Evolutionary conservation across 2,888 invertebrate species (phyloP).

Genomic region (Amphipoea oculea): DNA sequence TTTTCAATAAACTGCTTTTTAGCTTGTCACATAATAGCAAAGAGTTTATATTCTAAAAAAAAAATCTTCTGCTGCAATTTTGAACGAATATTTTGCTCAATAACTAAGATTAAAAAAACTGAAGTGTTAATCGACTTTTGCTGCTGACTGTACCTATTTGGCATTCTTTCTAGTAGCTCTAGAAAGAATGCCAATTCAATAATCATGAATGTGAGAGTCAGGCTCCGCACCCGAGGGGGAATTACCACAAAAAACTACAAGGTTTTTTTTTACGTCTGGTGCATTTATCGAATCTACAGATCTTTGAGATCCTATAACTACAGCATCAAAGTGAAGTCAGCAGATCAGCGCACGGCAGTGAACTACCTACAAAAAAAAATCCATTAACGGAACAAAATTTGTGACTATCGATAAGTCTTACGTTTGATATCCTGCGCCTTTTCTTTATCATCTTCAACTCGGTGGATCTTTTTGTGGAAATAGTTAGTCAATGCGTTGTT

Average conservation of each 20-base stretch:
- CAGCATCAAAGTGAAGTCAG: background rate
- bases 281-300: too few species aligned
- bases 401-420: conserved; percentile 1
- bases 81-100: too few species aligned
- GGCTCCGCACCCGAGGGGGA: background rate
- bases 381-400: background rate
- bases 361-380: background rate
- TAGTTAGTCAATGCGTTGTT: conserved; percentile 21
- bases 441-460: background rate
- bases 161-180: background rate
- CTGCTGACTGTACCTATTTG: background rate
- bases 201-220: background rate
- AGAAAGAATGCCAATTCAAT: background rate
- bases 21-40: too few species aligned
- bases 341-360: background rate
- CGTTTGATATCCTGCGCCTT: background rate
- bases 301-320: background rate
- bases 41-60: too few species aligned
- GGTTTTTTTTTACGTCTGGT: background rate
- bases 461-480: conserved; percentile 38
- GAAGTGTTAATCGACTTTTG: too few species aligned
- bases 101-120: too few species aligned
- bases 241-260: background rate
- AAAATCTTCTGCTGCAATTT: too few species aligned
- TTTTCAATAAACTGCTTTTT: too few species aligned